phyloP scores from a whole-genome alignment of 1,140 invertebrate species.

The Idris sp. region DNA sequence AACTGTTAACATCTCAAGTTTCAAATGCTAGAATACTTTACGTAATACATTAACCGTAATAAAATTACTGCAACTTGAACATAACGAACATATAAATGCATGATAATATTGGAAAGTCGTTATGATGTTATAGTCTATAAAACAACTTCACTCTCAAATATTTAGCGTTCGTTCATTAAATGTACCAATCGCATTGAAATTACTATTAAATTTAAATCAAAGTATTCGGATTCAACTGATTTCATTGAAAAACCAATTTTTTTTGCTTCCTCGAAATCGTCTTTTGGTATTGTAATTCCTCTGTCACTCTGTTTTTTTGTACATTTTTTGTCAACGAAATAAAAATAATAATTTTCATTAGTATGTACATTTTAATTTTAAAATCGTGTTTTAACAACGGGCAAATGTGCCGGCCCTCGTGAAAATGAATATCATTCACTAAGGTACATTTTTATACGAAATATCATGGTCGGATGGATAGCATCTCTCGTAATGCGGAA shows the following conservation, averaged over 20 bases:
- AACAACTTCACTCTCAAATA: conserved; percentile 3
- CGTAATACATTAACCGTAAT: conserved; percentile 47
- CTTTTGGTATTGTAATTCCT: conserved; percentile 13
- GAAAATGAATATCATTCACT: conserved; percentile 39
- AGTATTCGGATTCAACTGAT: no score
- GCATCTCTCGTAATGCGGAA: conserved; percentile 50
- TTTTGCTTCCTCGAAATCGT: no score
- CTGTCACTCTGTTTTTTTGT: no score
- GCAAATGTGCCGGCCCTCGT: conserved; percentile 30
- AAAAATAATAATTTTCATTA: conserved; percentile 39
- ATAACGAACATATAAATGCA: conserved; percentile 49
- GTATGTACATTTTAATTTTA: conserved; percentile 49
- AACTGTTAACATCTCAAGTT: conserved; percentile 42
- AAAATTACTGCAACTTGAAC: conserved; percentile 50
- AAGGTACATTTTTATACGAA: conserved; percentile 55
- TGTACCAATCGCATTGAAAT: no score
- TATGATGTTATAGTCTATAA: conserved; percentile 29
- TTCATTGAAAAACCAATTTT: no score
- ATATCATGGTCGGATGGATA: conserved; percentile 54
- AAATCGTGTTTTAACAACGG: conserved; percentile 27
- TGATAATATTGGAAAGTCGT: conserved; percentile 32
- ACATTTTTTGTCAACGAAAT: background rate
- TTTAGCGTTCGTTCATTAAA: conserved; percentile 14
- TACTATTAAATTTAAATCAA: conserved; percentile 35
- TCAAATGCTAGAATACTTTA: conserved; percentile 44